Evolutionary conservation across 2,797 vertebrate genomes (phyloP), one percentile per base, ranked within the genome.

Genomic region (Eulemur albifrons): DNA sequence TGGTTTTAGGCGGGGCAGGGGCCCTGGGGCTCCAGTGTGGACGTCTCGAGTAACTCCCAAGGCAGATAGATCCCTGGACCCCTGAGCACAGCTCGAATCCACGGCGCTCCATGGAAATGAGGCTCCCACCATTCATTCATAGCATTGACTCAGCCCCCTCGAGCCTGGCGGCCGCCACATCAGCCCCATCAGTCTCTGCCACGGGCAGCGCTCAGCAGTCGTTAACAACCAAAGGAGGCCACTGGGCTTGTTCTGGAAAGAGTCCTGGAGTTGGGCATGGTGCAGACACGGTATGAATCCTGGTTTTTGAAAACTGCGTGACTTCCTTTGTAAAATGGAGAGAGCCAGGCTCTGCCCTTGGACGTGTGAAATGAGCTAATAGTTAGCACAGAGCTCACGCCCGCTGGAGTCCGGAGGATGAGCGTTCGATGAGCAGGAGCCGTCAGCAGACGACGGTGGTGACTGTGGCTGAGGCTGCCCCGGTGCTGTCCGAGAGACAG

Each of bases 51-150:
- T 27, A 25, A 14, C 52, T n/a, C 40, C 15, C 2, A 6, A 52
- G 32, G 45, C 80, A 20, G 43, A 18, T 3, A 14, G 43, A 18
- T 3, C 21, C 35, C 14, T 25, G 38, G 21, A 3, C 38, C 40
- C 69, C 38, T 2, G 27, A 7, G 3, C 17, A 5, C 21, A 7
- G 63, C 50, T 43, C 0, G 0, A 59, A 7, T 35, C n/a, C 25
- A 0, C 18, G 1, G 4, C 13, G 0, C 20, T 15, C 43, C 0
- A n/a, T 1, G 40, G 8, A 12, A 43, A 5, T 0, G 14, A 27
- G 75, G 67, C 38, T 32, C 27, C 8, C 0, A 14, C 6, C 1
- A 0, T 18, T 12, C 32, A 5, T 15, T 10, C 30, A 32, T 14
- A 32, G 1, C 10, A 0, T 35, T 3, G 21, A 9, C 40, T 27